Evolutionary conservation across 2,113 vertebrate species (phyloP).

Genomic region (Geococcyx californianus): DNA sequence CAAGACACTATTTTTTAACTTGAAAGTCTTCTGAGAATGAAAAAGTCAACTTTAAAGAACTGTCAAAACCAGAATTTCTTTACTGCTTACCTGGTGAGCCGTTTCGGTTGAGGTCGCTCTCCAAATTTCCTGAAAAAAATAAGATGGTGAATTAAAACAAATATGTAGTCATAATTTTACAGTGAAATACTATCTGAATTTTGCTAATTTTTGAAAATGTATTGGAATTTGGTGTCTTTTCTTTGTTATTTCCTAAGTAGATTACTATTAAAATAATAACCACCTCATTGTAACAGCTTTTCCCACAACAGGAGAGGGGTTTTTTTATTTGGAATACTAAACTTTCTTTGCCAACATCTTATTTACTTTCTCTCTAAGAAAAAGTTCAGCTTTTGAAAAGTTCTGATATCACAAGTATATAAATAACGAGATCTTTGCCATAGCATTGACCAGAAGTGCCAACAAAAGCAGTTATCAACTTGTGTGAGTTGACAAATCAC

Average conservation of each 20-base stretch:
- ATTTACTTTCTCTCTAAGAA: background rate
- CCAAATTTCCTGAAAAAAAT: conserved; percentile 91
- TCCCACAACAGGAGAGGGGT: background rate
- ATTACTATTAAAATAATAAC: background rate
- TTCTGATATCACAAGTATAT: background rate
- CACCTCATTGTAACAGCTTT: background rate
- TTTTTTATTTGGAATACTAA: background rate
- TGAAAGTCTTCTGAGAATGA: background rate
- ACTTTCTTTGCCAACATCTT: background rate
- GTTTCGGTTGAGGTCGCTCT: conserved; percentile 98
- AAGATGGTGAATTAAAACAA: conserved; percentile 6
- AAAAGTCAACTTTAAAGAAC: background rate
- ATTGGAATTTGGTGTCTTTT: background rate
- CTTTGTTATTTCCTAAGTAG: background rate
- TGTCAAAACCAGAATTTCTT: background rate
- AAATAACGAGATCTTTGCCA: background rate
- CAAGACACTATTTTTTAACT: background rate
- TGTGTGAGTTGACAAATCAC: background rate
- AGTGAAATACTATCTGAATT: background rate
- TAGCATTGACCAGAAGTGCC: background rate
- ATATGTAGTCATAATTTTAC: background rate
- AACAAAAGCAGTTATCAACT: background rate
- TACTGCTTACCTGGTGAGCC: conserved; percentile 91
- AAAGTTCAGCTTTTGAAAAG: background rate
- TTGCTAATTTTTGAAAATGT: background rate